Conservation (phyloP, 2,888 invertebrate genomes). For the Trissolcus brochymenae region DNA sequence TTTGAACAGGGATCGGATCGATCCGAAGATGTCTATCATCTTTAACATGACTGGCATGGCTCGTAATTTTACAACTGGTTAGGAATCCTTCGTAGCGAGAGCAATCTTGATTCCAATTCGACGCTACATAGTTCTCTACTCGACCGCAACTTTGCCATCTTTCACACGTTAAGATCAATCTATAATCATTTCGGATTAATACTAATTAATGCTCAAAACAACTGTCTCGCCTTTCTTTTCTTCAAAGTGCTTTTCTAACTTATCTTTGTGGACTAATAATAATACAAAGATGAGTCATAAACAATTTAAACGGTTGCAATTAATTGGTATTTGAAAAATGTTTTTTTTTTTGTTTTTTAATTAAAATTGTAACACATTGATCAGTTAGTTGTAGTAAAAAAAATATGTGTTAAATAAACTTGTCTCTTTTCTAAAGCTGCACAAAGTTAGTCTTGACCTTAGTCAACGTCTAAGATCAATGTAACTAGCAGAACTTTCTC, state of each 20-base stretch:
- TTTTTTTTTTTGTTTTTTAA: too few species aligned
- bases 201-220: not conserved
- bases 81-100: constrained; percentile 1
- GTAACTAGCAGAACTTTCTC: not conserved
- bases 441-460: not conserved
- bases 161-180: not conserved
- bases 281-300: too few species aligned
- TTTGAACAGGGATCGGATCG: constrained; percentile 73
- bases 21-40: constrained; percentile 75
- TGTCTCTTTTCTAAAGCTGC: too few species aligned
- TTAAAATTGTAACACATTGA: too few species aligned
- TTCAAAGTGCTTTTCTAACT: too few species aligned
- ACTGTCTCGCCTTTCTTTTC: too few species aligned
- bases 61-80: not conserved
- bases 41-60: constrained; percentile 74
- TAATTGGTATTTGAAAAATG: too few species aligned
- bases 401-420: too few species aligned
- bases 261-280: too few species aligned
- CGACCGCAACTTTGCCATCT: not conserved
- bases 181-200: not conserved
- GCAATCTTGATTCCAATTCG: constrained; percentile 1
- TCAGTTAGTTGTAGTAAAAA: too few species aligned
- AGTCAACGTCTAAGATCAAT: constrained; percentile 1
- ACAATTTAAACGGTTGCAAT: too few species aligned
- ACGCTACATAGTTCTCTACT: constrained; percentile 5